These are phyloP conservation scores for Montipora efflorescens DNA, from an alignment of 64 coral and sea anemone species.

Conservation along the genomic window DNA sequence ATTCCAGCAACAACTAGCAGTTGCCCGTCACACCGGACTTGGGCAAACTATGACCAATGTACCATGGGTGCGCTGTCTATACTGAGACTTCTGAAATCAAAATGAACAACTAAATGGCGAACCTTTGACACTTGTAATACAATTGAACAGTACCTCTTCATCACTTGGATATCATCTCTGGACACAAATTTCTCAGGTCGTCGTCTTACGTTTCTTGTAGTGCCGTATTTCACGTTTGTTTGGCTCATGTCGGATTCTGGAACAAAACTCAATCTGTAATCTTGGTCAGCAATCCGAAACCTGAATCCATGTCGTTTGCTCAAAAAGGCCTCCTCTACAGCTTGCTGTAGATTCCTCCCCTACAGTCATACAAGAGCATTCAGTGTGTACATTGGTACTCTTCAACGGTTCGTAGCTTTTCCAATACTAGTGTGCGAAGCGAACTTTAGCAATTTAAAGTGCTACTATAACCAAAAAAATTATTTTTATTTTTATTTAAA, in stretches of 20 bases:
- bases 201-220: slow-evolving; percentile 21
- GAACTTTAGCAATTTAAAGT: too few species aligned
- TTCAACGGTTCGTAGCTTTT: too few species aligned
- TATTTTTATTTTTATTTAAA: too few species aligned
- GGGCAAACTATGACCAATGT: too few species aligned
- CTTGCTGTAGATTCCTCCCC: neutral
- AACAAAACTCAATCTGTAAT: neutral
- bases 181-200: slow-evolving; percentile 1
- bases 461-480: too few species aligned
- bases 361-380: neutral
- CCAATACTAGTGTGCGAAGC: too few species aligned
- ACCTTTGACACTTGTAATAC: neutral
- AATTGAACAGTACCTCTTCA: neutral
- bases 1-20: too few species aligned
- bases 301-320: neutral
- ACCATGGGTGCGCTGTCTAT: too few species aligned
- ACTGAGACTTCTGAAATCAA: too few species aligned
- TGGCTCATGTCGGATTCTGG: slow-evolving; percentile 4
- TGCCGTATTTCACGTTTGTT: slow-evolving; percentile 2
- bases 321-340: slow-evolving; percentile 4
- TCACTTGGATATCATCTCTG: neutral
- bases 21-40: too few species aligned
- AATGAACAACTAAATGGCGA: too few species aligned
- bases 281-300: slow-evolving; percentile 27
- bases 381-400: too few species aligned